Base-by-base conservation (phyloP, 2,113 vertebrate genomes). In the Merops nubicus region DNA sequence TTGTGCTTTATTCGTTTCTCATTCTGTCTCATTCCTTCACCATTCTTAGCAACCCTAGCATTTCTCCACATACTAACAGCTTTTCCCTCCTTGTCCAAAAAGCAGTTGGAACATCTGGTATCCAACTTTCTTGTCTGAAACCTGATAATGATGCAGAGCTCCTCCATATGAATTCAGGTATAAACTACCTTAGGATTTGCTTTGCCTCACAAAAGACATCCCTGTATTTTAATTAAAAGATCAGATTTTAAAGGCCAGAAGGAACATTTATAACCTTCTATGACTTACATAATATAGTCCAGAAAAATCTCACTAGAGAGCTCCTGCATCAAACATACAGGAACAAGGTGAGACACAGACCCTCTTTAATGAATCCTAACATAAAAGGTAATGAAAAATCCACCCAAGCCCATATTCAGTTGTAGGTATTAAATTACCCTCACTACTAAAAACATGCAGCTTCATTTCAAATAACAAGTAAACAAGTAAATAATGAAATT, bases 181-280 rank as follows among this genome's bases (percentile, higher is more conserved):
- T 8, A 68, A 85, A 82, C n/a, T n/a, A 38, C 12, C 29, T 53
- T 13, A 23, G 23, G 45, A 43, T 64, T 60, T 76, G 21, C 34
- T 23, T 40, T 53, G 65, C n/a, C 57, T 40, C 2, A 5, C 25
- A 76, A 54, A 85, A 95, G 16, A 62, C 51, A 77, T 23, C 17
- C 8, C 31, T 50, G 40, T 26, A 23, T 80, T 85, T 85, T 88
- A 92, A 94, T 65, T 88, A 93, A 89, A 89, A 93, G 48, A 86
- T 60, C 19, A 33, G n/a, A 45, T 60, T 88, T 83, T 65, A 80
- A 96, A 94, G 92, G 85, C 63, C 79, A 93, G 36, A 53, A 65
- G 17, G 14, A 34, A 54, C 59, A 92, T 88, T 73, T 65, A 65
- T 70, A 88, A 95, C n/a, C 31, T 89, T 53, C 57, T 62, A 50